Conservation (phyloP, 1,140 invertebrate species). For the Hestina assimilis region DNA sequence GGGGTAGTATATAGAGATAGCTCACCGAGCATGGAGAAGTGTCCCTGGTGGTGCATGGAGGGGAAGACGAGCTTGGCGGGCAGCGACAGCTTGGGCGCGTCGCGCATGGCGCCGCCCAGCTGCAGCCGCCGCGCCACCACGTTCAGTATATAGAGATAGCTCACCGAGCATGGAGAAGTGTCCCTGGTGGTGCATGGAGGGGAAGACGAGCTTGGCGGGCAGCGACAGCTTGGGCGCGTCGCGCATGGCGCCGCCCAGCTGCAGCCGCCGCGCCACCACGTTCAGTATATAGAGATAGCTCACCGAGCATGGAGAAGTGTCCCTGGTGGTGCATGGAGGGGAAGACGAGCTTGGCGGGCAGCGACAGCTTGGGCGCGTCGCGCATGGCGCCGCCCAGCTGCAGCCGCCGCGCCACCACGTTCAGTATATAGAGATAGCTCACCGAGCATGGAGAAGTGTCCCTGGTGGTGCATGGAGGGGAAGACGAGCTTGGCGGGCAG, state of each 20-base stretch:
- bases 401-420: constrained; percentile 93
- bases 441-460: constrained; percentile 97
- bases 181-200: constrained; percentile 95
- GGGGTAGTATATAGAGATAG: too few relatives aligned
- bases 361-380: constrained; percentile 92
- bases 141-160: too few relatives aligned
- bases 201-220: constrained; percentile 97
- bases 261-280: constrained; percentile 93
- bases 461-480: constrained; percentile 96
- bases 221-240: constrained; percentile 94
- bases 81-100: constrained; percentile 94
- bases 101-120: constrained; percentile 85
- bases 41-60: constrained; percentile 95
- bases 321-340: constrained; percentile 96
- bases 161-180: constrained; percentile 96
- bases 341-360: constrained; percentile 98
- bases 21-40: constrained; percentile 95
- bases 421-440: constrained; percentile 78
- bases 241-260: constrained; percentile 87
- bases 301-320: constrained; percentile 96
- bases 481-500: constrained; percentile 98
- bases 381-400: constrained; percentile 88
- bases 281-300: constrained; percentile 81
- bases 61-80: constrained; percentile 98
- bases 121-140: constrained; percentile 95